A percentile compares a stretch with the other conserved stretches of the same genome.
Conservation (phyloP, 2,888 invertebrate species). For the Disparrhopalites patrizii region DNA sequence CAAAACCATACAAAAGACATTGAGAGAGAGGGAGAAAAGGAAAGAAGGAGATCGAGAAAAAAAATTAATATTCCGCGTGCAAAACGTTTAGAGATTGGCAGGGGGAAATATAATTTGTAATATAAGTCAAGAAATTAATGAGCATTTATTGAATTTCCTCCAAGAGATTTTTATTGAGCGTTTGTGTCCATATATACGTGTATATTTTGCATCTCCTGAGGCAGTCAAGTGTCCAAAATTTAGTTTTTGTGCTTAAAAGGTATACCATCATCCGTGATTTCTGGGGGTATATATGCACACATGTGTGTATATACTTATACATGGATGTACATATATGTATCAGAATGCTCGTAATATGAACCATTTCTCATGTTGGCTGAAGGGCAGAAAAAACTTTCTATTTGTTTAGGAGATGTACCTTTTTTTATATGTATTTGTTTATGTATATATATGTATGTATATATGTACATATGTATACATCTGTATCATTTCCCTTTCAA, state of each 20-base stretch:
- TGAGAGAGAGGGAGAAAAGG: too few species aligned
- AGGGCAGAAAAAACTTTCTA: too few species aligned
- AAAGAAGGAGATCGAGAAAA: not conserved
- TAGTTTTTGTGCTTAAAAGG: too few species aligned
- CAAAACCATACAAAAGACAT: too few species aligned
- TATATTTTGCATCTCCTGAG: not conserved
- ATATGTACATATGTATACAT: not conserved
- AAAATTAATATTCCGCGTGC: slow-evolving; percentile 8
- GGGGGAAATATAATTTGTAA: slow-evolving; percentile 1
- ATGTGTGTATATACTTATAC: not conserved
- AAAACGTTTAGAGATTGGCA: slow-evolving; percentile 6
- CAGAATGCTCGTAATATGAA: too few species aligned
- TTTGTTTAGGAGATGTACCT: not conserved
- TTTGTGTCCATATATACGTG: too few species aligned
- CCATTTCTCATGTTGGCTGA: slow-evolving; percentile 4
- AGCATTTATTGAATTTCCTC: slow-evolving; percentile 15
- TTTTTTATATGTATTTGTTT: not conserved
- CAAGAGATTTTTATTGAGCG: too few species aligned
- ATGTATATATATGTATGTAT: too few species aligned
- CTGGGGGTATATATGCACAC: too few species aligned
- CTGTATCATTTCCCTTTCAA: too few species aligned
- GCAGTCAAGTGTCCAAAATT: slow-evolving; percentile 6
- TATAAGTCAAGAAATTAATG: slow-evolving; percentile 14
- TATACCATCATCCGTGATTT: too few species aligned
- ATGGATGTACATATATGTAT: not conserved